Base-by-base conservation (phyloP, 2,888 invertebrate genomes). In the Parasteatoda lunata region DNA sequence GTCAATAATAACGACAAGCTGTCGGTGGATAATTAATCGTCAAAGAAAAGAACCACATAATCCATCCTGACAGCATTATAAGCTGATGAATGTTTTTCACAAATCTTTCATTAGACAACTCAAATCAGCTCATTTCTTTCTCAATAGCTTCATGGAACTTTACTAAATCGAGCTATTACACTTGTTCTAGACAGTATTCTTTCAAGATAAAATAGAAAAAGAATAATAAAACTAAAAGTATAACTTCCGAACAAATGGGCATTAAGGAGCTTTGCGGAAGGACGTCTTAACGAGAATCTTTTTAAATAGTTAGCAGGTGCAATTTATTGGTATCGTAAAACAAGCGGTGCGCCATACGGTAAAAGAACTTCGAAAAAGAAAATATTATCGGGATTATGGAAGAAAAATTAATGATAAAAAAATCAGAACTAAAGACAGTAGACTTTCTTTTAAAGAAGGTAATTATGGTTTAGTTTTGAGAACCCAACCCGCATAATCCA, bases 221-320 rank as follows among this genome's bases (percentile, higher is more conserved):
- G 59, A 54, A 54, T 54, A 85, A 76, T 80, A 78, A 84, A 85
- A 54, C 66, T 54, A 68, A 70, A 77, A 80, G 59, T 68, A 85
- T 80, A 80, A 80, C 71, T 85, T 72, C 77, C 80, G 49, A 45
- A 15, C 65, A 76, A 80, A 76, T 51, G 76, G 66, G 52, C 71
- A 11, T 11, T 77, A 85, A 85, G 85, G 76, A 65, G 69, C 76
- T 76, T 54, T 54, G 45, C 45, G 70, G 76, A 71, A 13, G 51
- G 80, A 85, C 80, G 70, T 79, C 75, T 84, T 84, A 84, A 84
- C 79, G 84, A 84, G 75, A 45, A 47, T 30, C 69, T 54, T 77
- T 6, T 77, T 77, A 81, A 87, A 81, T 87, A 87, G 86, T 87
- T 87, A 87, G 69, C 77, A 87, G 80, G 59, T 69, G 73, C 54